Percentiles rank a stretch among this genome's conserved stretches.
These are phyloP conservation scores for Escarpia spicata DNA, from an alignment of 2,888 invertebrate genomes.

Conservation along the genomic window DNA sequence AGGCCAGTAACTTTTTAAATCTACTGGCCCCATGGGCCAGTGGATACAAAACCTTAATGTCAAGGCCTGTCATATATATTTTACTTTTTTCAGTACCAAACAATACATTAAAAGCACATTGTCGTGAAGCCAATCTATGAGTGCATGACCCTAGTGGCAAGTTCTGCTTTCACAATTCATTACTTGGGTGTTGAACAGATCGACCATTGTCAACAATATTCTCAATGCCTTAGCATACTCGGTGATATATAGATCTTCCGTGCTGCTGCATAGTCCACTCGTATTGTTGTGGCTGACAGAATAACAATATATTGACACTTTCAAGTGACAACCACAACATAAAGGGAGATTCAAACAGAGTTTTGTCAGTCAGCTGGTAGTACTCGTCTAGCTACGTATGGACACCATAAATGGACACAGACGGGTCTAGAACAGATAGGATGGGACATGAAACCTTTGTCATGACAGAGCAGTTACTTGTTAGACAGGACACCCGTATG, in stretches of 20 bases:
- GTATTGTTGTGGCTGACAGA: neutral
- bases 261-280: neutral
- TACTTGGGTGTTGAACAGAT: neutral
- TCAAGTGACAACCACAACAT: neutral
- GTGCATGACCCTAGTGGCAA: neutral
- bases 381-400: neutral
- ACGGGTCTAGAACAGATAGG: neutral
- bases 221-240: neutral
- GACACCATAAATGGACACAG: neutral
- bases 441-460: neutral
- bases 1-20: no score
- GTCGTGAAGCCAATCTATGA: neutral
- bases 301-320: neutral
- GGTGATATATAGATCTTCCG: neutral
- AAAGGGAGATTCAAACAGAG: neutral
- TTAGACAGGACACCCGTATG: neutral
- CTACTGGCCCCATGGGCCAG: no score
- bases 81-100: neutral
- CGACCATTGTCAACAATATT: neutral
- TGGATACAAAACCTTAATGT: no score
- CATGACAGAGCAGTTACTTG: neutral
- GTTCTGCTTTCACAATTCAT: neutral
- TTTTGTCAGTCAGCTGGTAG: neutral
- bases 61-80: neutral
- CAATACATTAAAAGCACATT: neutral